Conservation (phyloP, 2,797 vertebrate species). For the Antennarius maculatus region DNA sequence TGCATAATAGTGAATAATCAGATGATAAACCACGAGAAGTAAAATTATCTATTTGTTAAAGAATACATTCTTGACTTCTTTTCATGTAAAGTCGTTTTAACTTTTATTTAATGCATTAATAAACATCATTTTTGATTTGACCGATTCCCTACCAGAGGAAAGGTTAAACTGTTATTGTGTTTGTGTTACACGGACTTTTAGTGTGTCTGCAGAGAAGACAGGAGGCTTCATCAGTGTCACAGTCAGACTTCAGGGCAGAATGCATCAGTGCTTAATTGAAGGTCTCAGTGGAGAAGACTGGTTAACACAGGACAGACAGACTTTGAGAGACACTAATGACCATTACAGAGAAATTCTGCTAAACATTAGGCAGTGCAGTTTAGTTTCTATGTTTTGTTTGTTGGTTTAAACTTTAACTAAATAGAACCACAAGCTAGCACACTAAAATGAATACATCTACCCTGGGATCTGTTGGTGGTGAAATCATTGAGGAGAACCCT, state of each 20-base stretch:
- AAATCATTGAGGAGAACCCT: constrained; percentile 62
- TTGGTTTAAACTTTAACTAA: constrained; percentile 4
- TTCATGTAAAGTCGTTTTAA: too few species aligned
- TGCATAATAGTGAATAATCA: too few species aligned
- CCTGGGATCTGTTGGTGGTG: constrained; percentile 42
- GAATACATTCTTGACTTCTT: too few species aligned
- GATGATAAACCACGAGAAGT: too few species aligned
- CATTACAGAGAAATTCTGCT: neutral
- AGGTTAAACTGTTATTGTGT: neutral
- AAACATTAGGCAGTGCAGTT: constrained; percentile 8
- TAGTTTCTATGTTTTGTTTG: constrained; percentile 2
- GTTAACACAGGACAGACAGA: neutral
- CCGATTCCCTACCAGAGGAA: neutral
- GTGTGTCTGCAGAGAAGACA: neutral
- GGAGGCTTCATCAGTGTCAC: neutral
- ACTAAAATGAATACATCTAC: constrained; percentile 13
- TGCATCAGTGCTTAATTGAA: neutral
- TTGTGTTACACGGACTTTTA: constrained; percentile 2
- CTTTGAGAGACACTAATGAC: neutral
- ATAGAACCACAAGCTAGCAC: constrained; percentile 11
- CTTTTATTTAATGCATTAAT: too few species aligned
- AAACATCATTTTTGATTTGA: neutral
- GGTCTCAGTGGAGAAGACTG: neutral
- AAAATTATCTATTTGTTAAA: too few species aligned
- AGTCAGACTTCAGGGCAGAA: neutral